Conservation (phyloP, 2,888 invertebrate genomes). For the Drosophila incognita region DNA sequence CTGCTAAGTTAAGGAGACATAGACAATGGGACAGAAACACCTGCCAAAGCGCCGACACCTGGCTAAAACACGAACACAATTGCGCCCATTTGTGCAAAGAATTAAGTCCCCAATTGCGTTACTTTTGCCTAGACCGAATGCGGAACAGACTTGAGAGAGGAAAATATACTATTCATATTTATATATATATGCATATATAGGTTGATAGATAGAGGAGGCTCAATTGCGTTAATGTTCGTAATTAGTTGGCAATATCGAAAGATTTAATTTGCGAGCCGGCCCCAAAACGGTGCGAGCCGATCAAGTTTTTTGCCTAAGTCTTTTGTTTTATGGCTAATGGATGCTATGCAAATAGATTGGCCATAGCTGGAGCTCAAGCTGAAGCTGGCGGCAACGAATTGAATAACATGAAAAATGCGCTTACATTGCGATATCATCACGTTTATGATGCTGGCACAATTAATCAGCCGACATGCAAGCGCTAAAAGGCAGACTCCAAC, state of each 20-base stretch:
- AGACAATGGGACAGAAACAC: slow-evolving; percentile 72
- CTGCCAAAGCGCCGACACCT: slow-evolving; percentile 64
- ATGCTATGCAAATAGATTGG: slow-evolving; percentile 71
- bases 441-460: slow-evolving; percentile 84
- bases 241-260: slow-evolving; percentile 75
- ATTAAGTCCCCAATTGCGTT: slow-evolving; percentile 60
- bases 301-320: slow-evolving; percentile 73
- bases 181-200: background rate
- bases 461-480: slow-evolving; percentile 83
- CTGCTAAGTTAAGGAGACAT: slow-evolving; percentile 44
- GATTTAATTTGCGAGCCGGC: slow-evolving; percentile 54
- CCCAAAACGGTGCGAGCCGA: slow-evolving; percentile 51
- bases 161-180: background rate
- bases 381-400: slow-evolving; percentile 76
- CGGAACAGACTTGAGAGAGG: slow-evolving; percentile 27
- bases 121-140: slow-evolving; percentile 42
- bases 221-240: slow-evolving; percentile 75
- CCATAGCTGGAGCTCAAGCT: slow-evolving; percentile 13
- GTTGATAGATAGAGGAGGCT: slow-evolving; percentile 41
- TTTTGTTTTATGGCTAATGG: slow-evolving; percentile 59
- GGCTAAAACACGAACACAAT: slow-evolving; percentile 48
- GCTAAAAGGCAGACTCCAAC: slow-evolving; percentile 75
- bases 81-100: slow-evolving; percentile 70
- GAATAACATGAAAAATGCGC: slow-evolving; percentile 82
- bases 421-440: slow-evolving; percentile 85